Conservation (phyloP, 2,797 vertebrate species). For the Tokudaia muenninki region DNA sequence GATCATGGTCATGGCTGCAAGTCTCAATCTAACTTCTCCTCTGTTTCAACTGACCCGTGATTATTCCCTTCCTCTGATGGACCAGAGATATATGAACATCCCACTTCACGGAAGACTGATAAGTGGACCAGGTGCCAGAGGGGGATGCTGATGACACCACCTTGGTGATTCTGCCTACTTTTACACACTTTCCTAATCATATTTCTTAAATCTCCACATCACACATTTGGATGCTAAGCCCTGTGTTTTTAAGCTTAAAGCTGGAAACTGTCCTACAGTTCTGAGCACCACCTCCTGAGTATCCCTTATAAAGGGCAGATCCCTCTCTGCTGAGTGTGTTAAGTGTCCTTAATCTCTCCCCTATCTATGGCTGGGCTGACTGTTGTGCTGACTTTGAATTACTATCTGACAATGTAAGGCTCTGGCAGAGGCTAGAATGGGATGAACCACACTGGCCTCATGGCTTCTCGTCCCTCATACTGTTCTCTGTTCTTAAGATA, state of each 20-base stretch:
- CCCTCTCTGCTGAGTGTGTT: background rate
- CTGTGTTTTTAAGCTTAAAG: background rate
- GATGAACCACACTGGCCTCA: background rate
- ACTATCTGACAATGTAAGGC: background rate
- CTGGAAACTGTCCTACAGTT: background rate
- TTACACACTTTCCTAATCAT: conserved; percentile 25
- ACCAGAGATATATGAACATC: conserved; percentile 9
- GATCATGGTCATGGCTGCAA: background rate
- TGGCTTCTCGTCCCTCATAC: background rate
- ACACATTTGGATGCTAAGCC: background rate
- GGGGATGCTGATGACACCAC: background rate
- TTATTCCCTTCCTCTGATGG: background rate
- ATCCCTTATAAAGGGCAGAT: background rate
- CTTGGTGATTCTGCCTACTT: conserved; percentile 42
- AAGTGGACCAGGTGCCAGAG: background rate
- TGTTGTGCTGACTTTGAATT: background rate
- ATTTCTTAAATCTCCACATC: conserved; percentile 9
- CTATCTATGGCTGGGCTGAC: background rate
- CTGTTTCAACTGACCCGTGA: background rate
- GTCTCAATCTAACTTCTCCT: background rate
- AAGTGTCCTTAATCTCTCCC: background rate
- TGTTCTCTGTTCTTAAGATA: background rate
- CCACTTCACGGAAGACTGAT: background rate
- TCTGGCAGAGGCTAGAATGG: background rate
- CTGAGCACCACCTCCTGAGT: background rate